phyloP scores from a whole-genome alignment of 2,888 invertebrate species.

The Lithosia quadra region DNA sequence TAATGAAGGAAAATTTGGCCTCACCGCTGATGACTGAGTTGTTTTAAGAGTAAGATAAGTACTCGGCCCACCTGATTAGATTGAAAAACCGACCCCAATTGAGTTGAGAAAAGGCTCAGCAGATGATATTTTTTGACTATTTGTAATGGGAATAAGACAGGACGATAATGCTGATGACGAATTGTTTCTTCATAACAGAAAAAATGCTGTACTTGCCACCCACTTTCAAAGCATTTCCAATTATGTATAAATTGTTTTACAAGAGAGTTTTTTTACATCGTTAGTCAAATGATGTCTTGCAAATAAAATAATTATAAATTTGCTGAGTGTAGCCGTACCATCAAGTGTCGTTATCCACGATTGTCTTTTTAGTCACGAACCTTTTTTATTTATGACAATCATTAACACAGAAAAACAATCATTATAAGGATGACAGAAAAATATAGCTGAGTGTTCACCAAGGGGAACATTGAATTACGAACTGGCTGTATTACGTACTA shows the following conservation, averaged over 20 bases:
- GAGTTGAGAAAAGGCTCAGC: background rate
- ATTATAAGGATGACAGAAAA: background rate
- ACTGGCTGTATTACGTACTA: background rate
- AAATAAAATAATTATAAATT: constrained; percentile 16
- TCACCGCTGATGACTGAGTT: too few species aligned
- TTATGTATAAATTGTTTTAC: constrained; percentile 7
- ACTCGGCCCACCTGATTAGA: too few species aligned
- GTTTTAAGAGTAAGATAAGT: too few species aligned
- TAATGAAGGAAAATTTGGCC: too few species aligned
- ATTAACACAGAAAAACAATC: background rate
- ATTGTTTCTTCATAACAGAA: background rate
- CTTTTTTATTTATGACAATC: background rate
- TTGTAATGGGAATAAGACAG: background rate
- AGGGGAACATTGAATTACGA: background rate
- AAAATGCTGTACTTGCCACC: background rate
- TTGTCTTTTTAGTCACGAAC: constrained; percentile 7
- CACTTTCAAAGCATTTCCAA: constrained; percentile 13
- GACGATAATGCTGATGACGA: background rate
- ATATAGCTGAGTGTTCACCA: background rate
- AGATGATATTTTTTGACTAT: background rate
- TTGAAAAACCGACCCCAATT: too few species aligned
- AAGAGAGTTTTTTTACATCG: background rate
- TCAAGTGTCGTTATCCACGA: constrained; percentile 8
- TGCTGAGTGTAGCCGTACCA: background rate
- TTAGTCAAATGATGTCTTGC: constrained; percentile 14